Conservation (phyloP, 2,113 vertebrate genomes). For the Lepidiolamprologus cunningtoni region DNA sequence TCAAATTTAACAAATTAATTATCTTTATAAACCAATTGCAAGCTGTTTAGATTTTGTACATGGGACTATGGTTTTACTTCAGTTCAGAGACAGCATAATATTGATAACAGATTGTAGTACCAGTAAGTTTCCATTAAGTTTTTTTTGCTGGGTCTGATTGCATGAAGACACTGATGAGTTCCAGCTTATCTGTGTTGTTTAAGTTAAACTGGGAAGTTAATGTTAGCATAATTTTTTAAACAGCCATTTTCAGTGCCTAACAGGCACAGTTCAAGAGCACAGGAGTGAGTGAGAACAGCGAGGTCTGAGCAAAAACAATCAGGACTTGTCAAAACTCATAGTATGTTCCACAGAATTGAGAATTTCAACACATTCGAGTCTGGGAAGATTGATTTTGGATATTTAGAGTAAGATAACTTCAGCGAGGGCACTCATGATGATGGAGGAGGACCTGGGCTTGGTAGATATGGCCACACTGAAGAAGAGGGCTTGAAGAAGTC, state of each 20-base stretch:
- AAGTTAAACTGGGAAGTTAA: background rate
- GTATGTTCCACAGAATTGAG: background rate
- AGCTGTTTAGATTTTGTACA: rapidly evolving
- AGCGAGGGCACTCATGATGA: background rate
- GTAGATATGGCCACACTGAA: background rate
- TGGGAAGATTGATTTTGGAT: background rate
- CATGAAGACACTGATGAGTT: background rate
- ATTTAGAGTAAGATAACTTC: background rate
- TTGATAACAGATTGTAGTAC: background rate
- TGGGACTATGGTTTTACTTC: background rate
- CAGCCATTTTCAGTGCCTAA: background rate
- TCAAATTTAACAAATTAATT: background rate
- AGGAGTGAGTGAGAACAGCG: background rate
- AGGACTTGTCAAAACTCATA: background rate
- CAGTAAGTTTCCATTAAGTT: background rate
- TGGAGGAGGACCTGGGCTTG: background rate
- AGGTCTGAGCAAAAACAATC: background rate
- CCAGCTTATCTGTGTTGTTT: background rate
- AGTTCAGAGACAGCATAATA: background rate
- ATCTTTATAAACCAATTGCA: background rate
- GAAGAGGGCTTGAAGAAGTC: background rate
- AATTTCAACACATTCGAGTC: background rate
- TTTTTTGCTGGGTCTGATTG: background rate
- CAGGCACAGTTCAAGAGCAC: background rate
- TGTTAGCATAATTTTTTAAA: background rate